Evolutionary conservation across 2,113 vertebrate species (phyloP).

Genomic region (Arvicanthis niloticus): DNA sequence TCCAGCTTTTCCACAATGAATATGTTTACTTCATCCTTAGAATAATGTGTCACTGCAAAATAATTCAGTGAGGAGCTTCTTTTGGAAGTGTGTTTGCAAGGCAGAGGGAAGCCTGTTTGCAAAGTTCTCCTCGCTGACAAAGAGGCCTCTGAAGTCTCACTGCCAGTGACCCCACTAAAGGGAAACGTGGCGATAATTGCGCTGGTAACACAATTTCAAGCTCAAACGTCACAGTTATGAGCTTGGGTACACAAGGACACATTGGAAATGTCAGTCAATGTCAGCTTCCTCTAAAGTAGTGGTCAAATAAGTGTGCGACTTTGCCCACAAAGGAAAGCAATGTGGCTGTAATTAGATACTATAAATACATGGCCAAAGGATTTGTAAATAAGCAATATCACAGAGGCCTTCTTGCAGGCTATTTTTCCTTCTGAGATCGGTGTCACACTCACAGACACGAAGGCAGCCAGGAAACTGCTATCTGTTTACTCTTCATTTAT

Average conservation of each 20-base stretch:
- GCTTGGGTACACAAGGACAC: slow-evolving; percentile 22
- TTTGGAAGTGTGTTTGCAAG: background rate
- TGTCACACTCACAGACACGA: slow-evolving; percentile 63
- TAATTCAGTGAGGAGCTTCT: slow-evolving; percentile 41
- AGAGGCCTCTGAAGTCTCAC: background rate
- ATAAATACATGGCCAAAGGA: slow-evolving; percentile 57
- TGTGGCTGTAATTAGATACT: slow-evolving; percentile 36
- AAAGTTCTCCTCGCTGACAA: background rate
- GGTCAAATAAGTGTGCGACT: slow-evolving; percentile 17
- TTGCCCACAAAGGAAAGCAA: slow-evolving; percentile 53
- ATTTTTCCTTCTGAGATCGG: slow-evolving; percentile 46
- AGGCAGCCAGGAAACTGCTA: slow-evolving; percentile 68
- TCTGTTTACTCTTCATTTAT: slow-evolving; percentile 57
- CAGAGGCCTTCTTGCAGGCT: slow-evolving; percentile 4
- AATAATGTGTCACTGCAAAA: slow-evolving; percentile 24
- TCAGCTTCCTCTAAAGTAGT: slow-evolving; percentile 3
- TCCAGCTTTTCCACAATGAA: slow-evolving; percentile 22
- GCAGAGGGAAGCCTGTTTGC: background rate
- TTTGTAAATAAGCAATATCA: slow-evolving; percentile 50
- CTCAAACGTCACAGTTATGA: slow-evolving; percentile 1
- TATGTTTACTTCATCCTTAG: background rate
- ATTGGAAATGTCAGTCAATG: slow-evolving; percentile 35
- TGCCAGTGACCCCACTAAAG: fast-evolving
- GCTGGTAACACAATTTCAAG: slow-evolving; percentile 3
- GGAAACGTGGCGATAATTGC: background rate